Evolutionary conservation across 2,888 invertebrate genomes (phyloP), one percentile per base, ranked within the genome.

Genomic region (Drosophila anceps): DNA sequence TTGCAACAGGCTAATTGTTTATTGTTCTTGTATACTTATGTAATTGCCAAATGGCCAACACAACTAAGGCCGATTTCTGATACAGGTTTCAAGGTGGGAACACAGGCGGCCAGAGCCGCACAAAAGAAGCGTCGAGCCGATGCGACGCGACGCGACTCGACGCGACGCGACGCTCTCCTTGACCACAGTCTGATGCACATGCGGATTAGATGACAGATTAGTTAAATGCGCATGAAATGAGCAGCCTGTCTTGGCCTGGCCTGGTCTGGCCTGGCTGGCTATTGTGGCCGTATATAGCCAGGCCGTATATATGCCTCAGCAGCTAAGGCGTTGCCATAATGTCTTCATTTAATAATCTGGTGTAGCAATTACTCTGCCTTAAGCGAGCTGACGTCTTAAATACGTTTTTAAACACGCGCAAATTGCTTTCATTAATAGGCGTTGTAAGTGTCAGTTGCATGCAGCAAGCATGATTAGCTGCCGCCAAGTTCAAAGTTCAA

Each of bases 141-240:
- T 33, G 31, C 43, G 44, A 27, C 46, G 63, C 61, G 10, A 37
- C 20, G 20, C n/a, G n/a, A n/a, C n/a, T n/a, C n/a, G n/a, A n/a
- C 27, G 44, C 62, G 10, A 29, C 39, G n/a, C 18, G 18, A 39
- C 65, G 53, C 37, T 73, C 82, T 70, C 82, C 73, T 79, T 71
- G 70, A 65, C 69, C 58, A 74, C 69, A 74, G 69, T 73, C 75
- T 71, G 84, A 86, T 84, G 90, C 78, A 75, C 82, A 73, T 58
- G 59, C 68, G 81, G 85, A 87, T 87, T 88, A 89, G 86, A 86
- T 86, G 86, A 90, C 88, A 86, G 86, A 86, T 86, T 89, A 86
- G 88, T 84, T 84, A 86, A 90, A 89, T 90, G 90, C 67, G 81
- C 90, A 82, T 88, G 81, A 85, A 90, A 89, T 84, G 82, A 89